Evolutionary conservation across 2,888 invertebrate genomes (phyloP).

Genomic region (Helicoverpa assulta): DNA sequence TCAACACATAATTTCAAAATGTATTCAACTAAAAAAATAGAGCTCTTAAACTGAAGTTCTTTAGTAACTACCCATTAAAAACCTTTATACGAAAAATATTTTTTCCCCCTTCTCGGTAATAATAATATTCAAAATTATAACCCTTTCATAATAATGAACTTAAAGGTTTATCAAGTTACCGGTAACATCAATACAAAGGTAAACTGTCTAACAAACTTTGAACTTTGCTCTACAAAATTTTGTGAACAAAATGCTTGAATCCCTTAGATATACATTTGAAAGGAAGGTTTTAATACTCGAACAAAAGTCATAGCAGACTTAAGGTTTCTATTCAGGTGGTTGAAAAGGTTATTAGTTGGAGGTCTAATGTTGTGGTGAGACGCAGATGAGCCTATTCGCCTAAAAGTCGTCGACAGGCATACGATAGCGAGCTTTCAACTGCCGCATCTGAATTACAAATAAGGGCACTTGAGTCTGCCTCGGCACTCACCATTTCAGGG

Average conservation of each 20-base stretch:
- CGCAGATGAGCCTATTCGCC: constrained; percentile 52
- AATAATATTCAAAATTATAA: neutral
- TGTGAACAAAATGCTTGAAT: constrained; percentile 1
- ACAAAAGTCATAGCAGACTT: constrained; percentile 52
- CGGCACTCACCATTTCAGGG: constrained; percentile 54
- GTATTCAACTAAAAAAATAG: no score
- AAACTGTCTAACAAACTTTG: constrained; percentile 2
- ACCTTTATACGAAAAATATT: neutral
- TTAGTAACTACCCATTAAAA: no score
- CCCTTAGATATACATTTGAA: constrained; percentile 30
- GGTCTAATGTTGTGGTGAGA: constrained; percentile 45
- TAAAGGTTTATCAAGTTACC: neutral
- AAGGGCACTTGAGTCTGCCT: constrained; percentile 59
- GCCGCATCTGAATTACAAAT: constrained; percentile 76
- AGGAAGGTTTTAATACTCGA: constrained; percentile 33
- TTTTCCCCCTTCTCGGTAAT: neutral
- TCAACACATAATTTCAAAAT: no score
- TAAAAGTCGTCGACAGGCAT: constrained; percentile 54
- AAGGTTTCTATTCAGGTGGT: constrained; percentile 53
- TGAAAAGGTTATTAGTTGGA: constrained; percentile 49
- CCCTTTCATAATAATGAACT: constrained; percentile 4
- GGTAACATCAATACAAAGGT: neutral
- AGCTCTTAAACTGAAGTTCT: no score
- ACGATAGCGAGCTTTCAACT: constrained; percentile 58
- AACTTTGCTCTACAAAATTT: constrained; percentile 9